phyloP scores from a whole-genome alignment of 30 jellyfish, hydroid and myxozoan genomes.

The Nemopilema nomurai region DNA sequence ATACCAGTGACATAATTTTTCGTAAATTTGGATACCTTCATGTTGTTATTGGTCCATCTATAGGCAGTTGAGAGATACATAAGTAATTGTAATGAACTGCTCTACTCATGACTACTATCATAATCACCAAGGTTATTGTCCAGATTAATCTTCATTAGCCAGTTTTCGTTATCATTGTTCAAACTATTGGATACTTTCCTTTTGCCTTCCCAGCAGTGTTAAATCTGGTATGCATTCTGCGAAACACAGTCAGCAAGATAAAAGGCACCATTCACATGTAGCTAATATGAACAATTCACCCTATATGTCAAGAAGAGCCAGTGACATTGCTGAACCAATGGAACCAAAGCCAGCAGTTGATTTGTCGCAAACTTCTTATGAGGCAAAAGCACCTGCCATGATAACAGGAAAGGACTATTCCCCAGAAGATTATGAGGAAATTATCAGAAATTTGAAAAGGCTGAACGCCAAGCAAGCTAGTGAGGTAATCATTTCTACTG shows the following conservation, averaged over 20 bases:
- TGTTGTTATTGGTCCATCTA: too few relatives aligned
- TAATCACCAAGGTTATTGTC: too few relatives aligned
- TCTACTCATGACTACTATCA: too few relatives aligned
- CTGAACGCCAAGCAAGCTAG: slow-evolving; percentile 68
- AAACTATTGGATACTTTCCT: not conserved
- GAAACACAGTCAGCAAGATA: not conserved
- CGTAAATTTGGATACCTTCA: too few relatives aligned
- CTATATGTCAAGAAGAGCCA: not conserved
- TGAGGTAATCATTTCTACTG: too few relatives aligned
- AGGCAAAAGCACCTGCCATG: slow-evolving; percentile 2
- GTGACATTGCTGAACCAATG: not conserved
- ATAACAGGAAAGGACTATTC: slow-evolving; percentile 47
- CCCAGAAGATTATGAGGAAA: slow-evolving; percentile 60
- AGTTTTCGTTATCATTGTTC: too few relatives aligned
- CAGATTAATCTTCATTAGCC: too few relatives aligned
- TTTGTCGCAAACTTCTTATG: not conserved
- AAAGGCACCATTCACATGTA: not conserved
- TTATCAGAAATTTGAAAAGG: slow-evolving; percentile 46
- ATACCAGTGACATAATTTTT: too few relatives aligned
- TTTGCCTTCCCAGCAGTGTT: not conserved
- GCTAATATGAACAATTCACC: not conserved
- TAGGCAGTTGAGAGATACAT: too few relatives aligned
- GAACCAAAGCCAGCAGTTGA: not conserved
- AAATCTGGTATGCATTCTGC: not conserved
- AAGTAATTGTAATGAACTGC: too few relatives aligned